Percentiles rank a stretch among this genome's conserved stretches.
Evolutionary conservation across 1,140 invertebrate species (phyloP).

Genomic region (Polypedilum vanderplanki): DNA sequence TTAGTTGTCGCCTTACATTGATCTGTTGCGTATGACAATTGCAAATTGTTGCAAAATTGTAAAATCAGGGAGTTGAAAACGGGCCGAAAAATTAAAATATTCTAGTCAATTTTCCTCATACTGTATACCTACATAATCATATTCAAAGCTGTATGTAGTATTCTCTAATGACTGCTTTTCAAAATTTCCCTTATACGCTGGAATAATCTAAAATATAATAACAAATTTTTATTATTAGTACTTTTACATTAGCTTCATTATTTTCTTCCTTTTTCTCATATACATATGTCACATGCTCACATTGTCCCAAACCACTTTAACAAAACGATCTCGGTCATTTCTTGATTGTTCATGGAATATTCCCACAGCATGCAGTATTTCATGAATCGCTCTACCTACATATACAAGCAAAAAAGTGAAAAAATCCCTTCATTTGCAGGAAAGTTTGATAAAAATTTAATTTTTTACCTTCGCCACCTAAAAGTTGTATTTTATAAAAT

Average conservation of each 20-base stretch:
- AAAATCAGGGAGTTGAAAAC: too few species aligned
- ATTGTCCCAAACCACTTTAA: conserved; percentile 38
- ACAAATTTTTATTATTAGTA: too few species aligned
- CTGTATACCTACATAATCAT: conserved; percentile 50
- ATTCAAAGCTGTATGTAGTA: conserved; percentile 56
- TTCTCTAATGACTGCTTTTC: conserved; percentile 55
- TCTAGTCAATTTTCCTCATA: too few species aligned
- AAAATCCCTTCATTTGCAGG: neutral
- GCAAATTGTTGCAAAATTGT: too few species aligned
- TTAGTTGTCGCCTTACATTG: too few species aligned
- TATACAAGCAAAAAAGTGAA: neutral
- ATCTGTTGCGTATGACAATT: too few species aligned
- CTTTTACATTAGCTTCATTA: too few species aligned
- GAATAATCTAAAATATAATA: conserved; percentile 34
- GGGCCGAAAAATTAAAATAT: too few species aligned
- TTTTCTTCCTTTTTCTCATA: neutral
- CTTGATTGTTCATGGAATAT: conserved; percentile 60
- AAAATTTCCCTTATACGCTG: conserved; percentile 54
- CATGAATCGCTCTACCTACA: conserved; percentile 57
- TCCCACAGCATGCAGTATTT: conserved; percentile 58
- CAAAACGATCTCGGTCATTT: conserved; percentile 54
- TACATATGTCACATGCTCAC: neutral
- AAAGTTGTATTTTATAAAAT: neutral
- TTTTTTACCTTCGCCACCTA: neutral
- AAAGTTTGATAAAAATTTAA: neutral